A percentile compares a stretch with the other conserved stretches of the same genome.
phyloP scores from a whole-genome alignment of 1,140 invertebrate species.

The Ganaspis sp. region DNA sequence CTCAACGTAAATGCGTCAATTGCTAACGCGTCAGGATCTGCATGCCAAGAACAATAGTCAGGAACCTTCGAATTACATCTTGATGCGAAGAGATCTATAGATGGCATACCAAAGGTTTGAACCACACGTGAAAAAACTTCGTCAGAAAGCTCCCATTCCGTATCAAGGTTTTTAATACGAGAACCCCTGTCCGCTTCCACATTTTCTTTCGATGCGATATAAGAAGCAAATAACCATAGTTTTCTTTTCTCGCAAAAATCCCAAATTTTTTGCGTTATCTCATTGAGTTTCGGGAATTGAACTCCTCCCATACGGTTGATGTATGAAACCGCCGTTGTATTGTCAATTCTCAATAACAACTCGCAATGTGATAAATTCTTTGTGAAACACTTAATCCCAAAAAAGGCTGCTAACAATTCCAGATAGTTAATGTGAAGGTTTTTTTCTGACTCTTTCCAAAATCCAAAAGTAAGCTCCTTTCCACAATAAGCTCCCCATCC shows the following conservation, averaged over 20 bases:
- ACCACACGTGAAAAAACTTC: constrained; percentile 16
- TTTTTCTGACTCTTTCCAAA: constrained; percentile 20
- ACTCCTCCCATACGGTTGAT: constrained; percentile 34
- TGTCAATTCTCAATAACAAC: constrained; percentile 38
- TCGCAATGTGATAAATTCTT: background rate
- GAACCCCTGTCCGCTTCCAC: constrained; percentile 39
- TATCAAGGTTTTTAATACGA: constrained; percentile 38
- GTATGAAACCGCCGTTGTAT: constrained; percentile 35
- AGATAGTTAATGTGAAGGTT: constrained; percentile 9
- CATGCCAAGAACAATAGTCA: constrained; percentile 26
- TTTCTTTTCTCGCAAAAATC: constrained; percentile 33
- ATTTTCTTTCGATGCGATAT: constrained; percentile 39
- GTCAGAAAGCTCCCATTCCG: constrained; percentile 37
- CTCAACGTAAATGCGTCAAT: constrained; percentile 38
- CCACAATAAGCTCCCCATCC: background rate
- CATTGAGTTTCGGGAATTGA: constrained; percentile 4
- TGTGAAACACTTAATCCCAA: background rate
- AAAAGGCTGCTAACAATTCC: constrained; percentile 24
- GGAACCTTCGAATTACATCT: constrained; percentile 33
- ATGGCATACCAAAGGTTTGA: constrained; percentile 19
- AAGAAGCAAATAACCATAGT: constrained; percentile 37
- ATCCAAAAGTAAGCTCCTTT: background rate
- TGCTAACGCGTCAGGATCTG: background rate
- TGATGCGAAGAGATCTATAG: constrained; percentile 42
- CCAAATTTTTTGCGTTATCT: constrained; percentile 32